Evolutionary conservation across 2,888 invertebrate genomes (phyloP).

Genomic region (Epistrophe grossulariae): DNA sequence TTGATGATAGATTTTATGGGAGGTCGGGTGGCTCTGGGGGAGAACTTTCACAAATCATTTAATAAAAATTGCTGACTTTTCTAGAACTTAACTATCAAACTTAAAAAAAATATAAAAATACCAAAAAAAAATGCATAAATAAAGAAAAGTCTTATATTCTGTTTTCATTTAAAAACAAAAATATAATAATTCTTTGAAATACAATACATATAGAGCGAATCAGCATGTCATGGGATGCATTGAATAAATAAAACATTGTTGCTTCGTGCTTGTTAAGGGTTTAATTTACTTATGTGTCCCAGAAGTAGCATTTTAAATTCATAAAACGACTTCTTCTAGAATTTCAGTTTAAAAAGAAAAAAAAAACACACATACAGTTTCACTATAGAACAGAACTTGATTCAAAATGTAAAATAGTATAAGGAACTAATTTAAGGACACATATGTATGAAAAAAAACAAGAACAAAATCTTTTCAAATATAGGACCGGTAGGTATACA

Average conservation of each 20-base stretch:
- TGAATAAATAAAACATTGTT: slow-evolving; percentile 19
- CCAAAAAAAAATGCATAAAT: not conserved
- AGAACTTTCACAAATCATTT: too few species aligned
- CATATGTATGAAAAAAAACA: slow-evolving; percentile 3
- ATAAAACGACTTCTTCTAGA: slow-evolving; percentile 21
- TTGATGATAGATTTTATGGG: too few species aligned
- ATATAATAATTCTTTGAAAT: not conserved
- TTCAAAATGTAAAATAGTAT: slow-evolving; percentile 15
- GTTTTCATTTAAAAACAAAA: not conserved
- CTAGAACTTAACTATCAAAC: not conserved
- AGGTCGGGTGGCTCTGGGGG: too few species aligned
- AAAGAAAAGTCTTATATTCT: not conserved
- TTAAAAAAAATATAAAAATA: not conserved
- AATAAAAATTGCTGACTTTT: too few species aligned
- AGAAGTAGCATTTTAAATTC: slow-evolving; percentile 44
- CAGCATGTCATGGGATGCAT: not conserved
- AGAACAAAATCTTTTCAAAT: not conserved
- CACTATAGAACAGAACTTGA: slow-evolving; percentile 28
- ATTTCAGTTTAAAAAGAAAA: not conserved
- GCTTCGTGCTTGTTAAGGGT: slow-evolving; percentile 42
- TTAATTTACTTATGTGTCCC: slow-evolving; percentile 46
- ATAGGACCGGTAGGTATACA: not conserved
- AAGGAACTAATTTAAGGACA: slow-evolving; percentile 45
- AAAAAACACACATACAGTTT: not conserved
- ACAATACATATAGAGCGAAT: not conserved